Conservation (phyloP, 2,797 vertebrate species). For the Leptodactylus fallax region DNA sequence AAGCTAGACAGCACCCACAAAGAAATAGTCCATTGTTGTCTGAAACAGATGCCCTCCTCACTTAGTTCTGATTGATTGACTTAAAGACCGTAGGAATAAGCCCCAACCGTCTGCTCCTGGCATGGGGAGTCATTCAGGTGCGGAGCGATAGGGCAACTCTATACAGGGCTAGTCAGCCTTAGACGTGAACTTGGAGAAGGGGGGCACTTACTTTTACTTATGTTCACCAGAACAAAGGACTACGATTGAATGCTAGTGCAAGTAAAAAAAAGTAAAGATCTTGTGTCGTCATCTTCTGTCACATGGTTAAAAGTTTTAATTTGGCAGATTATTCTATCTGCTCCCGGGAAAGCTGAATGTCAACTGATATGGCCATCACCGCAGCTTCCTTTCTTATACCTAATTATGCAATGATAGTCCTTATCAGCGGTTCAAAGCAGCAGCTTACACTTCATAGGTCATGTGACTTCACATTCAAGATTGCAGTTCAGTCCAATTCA, state of each 20-base stretch:
- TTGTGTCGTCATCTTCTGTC: neutral
- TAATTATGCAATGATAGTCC: too few species aligned
- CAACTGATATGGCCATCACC: neutral
- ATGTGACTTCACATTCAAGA: too few species aligned
- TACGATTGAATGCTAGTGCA: too few species aligned
- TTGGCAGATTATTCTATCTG: neutral
- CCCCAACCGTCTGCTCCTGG: constrained; percentile 10
- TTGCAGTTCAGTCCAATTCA: too few species aligned
- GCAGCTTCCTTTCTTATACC: too few species aligned
- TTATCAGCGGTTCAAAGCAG: too few species aligned
- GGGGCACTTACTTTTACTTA: neutral
- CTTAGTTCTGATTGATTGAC: neutral
- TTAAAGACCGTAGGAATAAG: neutral
- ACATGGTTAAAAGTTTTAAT: neutral
- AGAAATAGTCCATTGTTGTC: constrained; percentile 57
- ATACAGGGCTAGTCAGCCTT: constrained; percentile 9
- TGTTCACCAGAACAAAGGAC: neutral
- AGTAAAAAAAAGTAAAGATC: too few species aligned
- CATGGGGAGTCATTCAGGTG: neutral
- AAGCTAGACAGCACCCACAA: constrained; percentile 47
- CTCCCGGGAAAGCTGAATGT: neutral
- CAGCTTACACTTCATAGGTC: too few species aligned
- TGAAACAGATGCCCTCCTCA: constrained; percentile 5
- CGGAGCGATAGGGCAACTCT: neutral
- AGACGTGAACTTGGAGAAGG: constrained; percentile 2